Percentiles rank a stretch among this genome's conserved stretches.
Evolutionary conservation across 2,888 invertebrate genomes (phyloP).

Genomic region (Drosophila anomelani): DNA sequence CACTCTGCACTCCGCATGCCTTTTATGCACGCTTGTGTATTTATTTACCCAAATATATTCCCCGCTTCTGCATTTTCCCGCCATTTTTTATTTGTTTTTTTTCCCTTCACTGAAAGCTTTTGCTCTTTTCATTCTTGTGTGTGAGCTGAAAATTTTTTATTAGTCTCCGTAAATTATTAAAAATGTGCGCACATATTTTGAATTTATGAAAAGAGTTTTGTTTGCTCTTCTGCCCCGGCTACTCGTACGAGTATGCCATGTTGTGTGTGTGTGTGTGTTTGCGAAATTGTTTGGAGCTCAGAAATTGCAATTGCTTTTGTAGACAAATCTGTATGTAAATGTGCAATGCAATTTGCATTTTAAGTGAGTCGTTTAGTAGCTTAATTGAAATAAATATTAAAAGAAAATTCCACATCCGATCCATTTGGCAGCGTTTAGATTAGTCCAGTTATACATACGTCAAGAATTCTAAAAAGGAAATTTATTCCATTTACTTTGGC

Average conservation of each 20-base stretch:
- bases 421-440: constrained; percentile 46
- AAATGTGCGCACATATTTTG: constrained; percentile 46
- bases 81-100: background rate
- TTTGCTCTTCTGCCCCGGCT: constrained; percentile 25
- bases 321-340: constrained; percentile 54
- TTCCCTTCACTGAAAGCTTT: background rate
- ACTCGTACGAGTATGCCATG: background rate
- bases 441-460: constrained; percentile 10
- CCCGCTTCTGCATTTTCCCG: background rate
- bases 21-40: constrained; percentile 22
- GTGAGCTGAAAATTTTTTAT: constrained; percentile 37
- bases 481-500: constrained; percentile 13
- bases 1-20: constrained; percentile 20
- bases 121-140: constrained; percentile 14
- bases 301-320: constrained; percentile 47
- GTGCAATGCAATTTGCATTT: constrained; percentile 73
- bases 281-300: constrained; percentile 30
- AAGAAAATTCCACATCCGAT: constrained; percentile 38
- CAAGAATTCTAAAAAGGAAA: constrained; percentile 11
- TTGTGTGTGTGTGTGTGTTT: constrained; percentile 6
- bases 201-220: constrained; percentile 47
- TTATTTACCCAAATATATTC: constrained; percentile 42
- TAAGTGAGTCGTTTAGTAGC: constrained; percentile 76
- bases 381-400: constrained; percentile 69
- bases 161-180: constrained; percentile 54